Conservation (phyloP, 2,888 invertebrate species). For the Drosophila buzzatii region DNA sequence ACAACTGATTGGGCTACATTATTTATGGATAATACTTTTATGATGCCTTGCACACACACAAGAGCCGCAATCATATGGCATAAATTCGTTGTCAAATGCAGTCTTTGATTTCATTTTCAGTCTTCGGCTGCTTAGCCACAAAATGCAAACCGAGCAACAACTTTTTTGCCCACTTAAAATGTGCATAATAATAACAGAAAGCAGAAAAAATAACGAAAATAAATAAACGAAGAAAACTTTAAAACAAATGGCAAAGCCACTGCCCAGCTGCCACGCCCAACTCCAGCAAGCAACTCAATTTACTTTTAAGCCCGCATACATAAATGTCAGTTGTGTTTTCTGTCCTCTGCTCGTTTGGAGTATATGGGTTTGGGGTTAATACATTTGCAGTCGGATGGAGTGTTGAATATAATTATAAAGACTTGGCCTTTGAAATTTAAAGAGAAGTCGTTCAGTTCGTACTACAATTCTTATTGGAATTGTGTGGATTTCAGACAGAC, state of each 20-base stretch:
- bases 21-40: slow-evolving; percentile 7
- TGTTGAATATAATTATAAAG: not conserved
- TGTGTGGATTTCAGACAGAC: no score
- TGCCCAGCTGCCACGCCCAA: slow-evolving; percentile 12
- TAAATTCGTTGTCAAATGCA: not conserved
- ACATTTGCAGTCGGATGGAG: no score
- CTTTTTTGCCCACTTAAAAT: slow-evolving; percentile 45
- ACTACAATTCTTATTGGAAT: no score
- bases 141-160: not conserved
- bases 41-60: not conserved
- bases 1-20: slow-evolving; percentile 2
- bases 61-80: not conserved
- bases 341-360: not conserved
- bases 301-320: slow-evolving; percentile 28
- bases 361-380: not conserved
- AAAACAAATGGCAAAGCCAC: slow-evolving; percentile 21
- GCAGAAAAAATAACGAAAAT: not conserved
- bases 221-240: slow-evolving; percentile 8
- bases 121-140: not conserved
- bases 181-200: slow-evolving; percentile 44
- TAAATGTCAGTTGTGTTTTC: slow-evolving; percentile 19
- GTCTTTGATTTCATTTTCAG: slow-evolving; percentile 8
- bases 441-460: no score
- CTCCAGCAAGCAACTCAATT: slow-evolving; percentile 9
- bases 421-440: not conserved